Conservation (phyloP, 1,140 invertebrate species). For the Psilanteris sp. region DNA sequence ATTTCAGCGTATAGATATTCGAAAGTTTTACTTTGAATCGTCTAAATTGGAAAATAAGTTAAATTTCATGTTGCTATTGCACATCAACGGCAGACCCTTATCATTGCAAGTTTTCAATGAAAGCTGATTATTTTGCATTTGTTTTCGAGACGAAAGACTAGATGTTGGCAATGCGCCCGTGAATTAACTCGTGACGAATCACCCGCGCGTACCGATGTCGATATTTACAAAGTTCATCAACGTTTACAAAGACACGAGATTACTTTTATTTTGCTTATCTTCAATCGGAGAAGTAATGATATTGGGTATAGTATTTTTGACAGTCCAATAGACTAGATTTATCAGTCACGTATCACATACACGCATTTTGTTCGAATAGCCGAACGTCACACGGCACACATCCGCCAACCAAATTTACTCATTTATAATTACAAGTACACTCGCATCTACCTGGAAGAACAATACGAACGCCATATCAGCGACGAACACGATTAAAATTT, state of each 20-base stretch:
- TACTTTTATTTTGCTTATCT: constrained; percentile 1
- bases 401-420: constrained; percentile 17
- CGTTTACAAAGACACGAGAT: constrained; percentile 20
- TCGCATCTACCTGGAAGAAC: constrained; percentile 59
- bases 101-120: constrained; percentile 2
- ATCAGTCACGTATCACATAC: constrained; percentile 12
- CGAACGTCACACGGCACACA: constrained; percentile 23
- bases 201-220: constrained; percentile 30
- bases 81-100: constrained; percentile 25
- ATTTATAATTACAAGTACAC: constrained; percentile 19
- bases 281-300: constrained; percentile 2
- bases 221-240: constrained; percentile 58
- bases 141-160: constrained; percentile 46
- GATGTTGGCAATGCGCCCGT: constrained; percentile 55
- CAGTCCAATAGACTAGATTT: constrained; percentile 34
- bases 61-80: too few species aligned
- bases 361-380: constrained; percentile 6
- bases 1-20: too few species aligned
- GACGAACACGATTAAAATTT: constrained; percentile 38
- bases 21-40: too few species aligned
- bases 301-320: constrained; percentile 3
- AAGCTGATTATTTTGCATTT: constrained; percentile 17
- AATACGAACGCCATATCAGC: constrained; percentile 27
- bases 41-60: too few species aligned
- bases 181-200: constrained; percentile 41